Conservation (phyloP, 2,888 invertebrate species). For the Lepidocyrtoides sp. region DNA sequence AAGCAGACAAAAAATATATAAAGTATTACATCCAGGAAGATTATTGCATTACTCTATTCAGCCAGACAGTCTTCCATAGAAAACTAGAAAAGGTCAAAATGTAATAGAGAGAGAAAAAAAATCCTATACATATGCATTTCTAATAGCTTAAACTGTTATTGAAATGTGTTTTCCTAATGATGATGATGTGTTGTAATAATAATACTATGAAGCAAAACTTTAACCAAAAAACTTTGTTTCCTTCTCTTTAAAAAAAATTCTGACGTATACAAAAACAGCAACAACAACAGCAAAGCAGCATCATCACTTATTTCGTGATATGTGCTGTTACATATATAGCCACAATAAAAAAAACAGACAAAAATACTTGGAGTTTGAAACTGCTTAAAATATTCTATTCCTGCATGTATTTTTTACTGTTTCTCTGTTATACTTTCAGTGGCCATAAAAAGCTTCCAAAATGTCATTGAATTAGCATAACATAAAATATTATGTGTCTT, state of each 20-base stretch:
- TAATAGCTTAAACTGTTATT: constrained; percentile 23
- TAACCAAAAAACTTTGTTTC: constrained; percentile 24
- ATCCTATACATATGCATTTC: background rate
- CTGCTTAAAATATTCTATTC: constrained; percentile 54
- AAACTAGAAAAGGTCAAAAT: constrained; percentile 65
- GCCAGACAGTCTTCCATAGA: constrained; percentile 14
- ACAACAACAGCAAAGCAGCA: background rate
- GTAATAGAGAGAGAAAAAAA: constrained; percentile 8
- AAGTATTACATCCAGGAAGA: constrained; percentile 38
- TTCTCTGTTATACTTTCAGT: constrained; percentile 41
- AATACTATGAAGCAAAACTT: background rate
- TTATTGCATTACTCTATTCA: constrained; percentile 33
- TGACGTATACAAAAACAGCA: background rate
- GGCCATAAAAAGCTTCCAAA: constrained; percentile 71
- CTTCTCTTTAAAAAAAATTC: background rate
- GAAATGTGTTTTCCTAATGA: constrained; percentile 65
- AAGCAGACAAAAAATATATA: constrained; percentile 4
- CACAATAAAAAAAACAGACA: background rate
- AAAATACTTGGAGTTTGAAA: constrained; percentile 10
- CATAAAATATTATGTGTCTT: constrained; percentile 66
- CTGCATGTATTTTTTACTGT: no score
- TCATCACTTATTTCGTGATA: background rate
- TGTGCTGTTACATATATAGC: constrained; percentile 3
- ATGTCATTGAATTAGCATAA: constrained; percentile 75
- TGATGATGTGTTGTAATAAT: constrained; percentile 64